Percentiles rank a stretch among this genome's conserved stretches.
Evolutionary conservation across 2,797 vertebrate genomes (phyloP).

Genomic region (Lagorchestes hirsutus): DNA sequence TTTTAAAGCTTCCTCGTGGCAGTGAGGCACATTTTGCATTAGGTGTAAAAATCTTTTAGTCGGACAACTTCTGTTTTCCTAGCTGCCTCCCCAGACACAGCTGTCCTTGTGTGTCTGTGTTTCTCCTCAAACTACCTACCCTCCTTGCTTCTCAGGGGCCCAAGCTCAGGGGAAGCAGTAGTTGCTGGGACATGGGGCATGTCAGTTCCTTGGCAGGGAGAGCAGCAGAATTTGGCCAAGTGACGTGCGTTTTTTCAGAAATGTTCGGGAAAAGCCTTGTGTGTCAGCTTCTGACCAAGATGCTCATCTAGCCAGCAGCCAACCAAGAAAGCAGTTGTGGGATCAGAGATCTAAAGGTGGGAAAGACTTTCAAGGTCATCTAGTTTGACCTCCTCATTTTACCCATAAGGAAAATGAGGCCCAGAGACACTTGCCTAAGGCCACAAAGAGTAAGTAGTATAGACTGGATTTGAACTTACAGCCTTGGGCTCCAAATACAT

Average conservation of each 20-base stretch:
- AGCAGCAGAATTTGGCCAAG: background rate
- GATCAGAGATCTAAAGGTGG: background rate
- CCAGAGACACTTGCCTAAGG: background rate
- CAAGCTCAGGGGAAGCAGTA: background rate
- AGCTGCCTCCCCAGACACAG: conserved; percentile 49
- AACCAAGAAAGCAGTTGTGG: background rate
- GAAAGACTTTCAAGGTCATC: background rate
- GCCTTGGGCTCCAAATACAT: background rate
- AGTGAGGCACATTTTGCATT: conserved; percentile 55
- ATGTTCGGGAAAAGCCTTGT: background rate
- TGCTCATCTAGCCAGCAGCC: background rate
- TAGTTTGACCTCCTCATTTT: background rate
- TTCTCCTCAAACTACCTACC: conserved; percentile 44
- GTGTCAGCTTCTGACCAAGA: background rate
- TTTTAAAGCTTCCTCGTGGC: conserved; percentile 69
- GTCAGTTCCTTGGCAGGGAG: background rate
- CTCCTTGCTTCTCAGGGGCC: background rate
- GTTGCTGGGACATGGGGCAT: background rate
- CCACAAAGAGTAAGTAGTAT: background rate
- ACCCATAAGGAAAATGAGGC: background rate
- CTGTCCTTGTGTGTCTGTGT: conserved; percentile 25
- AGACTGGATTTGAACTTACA: background rate
- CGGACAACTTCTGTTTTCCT: conserved; percentile 55
- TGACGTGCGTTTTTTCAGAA: background rate
- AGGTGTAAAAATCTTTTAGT: conserved; percentile 73